Conservation (phyloP, 2,888 invertebrate species). For the Maniola hyperantus region DNA sequence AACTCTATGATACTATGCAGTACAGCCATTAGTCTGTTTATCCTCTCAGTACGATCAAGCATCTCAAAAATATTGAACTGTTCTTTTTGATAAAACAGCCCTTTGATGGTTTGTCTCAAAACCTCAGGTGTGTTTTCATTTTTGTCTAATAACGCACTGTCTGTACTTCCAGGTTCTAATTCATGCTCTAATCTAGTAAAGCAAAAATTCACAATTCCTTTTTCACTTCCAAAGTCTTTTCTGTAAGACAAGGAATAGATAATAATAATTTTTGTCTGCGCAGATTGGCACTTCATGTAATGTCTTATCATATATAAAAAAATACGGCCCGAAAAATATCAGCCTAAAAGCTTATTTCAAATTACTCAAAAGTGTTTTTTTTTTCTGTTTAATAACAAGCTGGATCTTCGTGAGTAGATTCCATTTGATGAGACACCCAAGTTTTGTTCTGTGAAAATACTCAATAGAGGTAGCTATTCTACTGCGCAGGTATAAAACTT, state of each 20-base stretch:
- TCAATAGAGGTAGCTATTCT: too few species aligned
- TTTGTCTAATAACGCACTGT: slow-evolving; percentile 63
- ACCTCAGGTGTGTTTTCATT: slow-evolving; percentile 61
- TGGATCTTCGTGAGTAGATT: too few species aligned
- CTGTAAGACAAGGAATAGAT: slow-evolving; percentile 33
- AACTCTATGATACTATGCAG: slow-evolving; percentile 77
- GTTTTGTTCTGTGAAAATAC: too few species aligned
- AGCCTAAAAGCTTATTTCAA: too few species aligned
- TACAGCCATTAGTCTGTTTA: slow-evolving; percentile 77
- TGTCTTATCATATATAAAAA: too few species aligned
- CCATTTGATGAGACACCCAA: too few species aligned
- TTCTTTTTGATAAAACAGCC: slow-evolving; percentile 69
- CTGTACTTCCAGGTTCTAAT: slow-evolving; percentile 57
- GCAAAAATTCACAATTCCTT: slow-evolving; percentile 70
- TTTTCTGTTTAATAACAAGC: too few species aligned
- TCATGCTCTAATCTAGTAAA: slow-evolving; percentile 69
- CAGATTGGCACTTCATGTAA: too few species aligned
- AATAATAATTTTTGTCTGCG: too few species aligned
- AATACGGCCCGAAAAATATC: too few species aligned
- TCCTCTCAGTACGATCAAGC: slow-evolving; percentile 62
- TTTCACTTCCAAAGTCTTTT: slow-evolving; percentile 53
- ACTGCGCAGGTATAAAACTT: too few species aligned
- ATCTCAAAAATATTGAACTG: slow-evolving; percentile 71
- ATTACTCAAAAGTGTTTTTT: too few species aligned
- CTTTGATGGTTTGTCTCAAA: slow-evolving; percentile 62